phyloP scores from a whole-genome alignment of 1,140 invertebrate species.

The Varroa destructor region DNA sequence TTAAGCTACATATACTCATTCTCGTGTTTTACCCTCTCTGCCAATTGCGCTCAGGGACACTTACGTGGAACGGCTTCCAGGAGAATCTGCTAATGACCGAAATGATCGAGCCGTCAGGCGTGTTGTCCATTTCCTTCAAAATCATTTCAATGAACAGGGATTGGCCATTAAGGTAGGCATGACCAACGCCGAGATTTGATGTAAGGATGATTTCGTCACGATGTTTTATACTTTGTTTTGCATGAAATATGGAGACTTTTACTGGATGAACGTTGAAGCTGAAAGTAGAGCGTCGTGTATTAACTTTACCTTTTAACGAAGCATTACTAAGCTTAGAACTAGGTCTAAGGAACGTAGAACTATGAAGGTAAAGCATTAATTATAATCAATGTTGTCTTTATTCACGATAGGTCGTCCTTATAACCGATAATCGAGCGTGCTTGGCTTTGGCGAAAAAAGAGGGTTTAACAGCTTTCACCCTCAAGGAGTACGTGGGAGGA shows the following conservation, averaged over 20 bases:
- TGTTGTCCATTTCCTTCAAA: slow-evolving; percentile 65
- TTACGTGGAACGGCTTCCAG: slow-evolving; percentile 61
- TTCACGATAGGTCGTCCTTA: slow-evolving; percentile 50
- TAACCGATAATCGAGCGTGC: slow-evolving; percentile 76
- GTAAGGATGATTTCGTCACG: neutral
- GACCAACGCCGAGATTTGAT: slow-evolving; percentile 27
- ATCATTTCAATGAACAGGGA: slow-evolving; percentile 40
- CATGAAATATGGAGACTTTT: neutral
- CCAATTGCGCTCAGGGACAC: slow-evolving; percentile 54
- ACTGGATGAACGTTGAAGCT: no score
- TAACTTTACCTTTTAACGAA: no score
- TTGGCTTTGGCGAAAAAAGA: slow-evolving; percentile 54
- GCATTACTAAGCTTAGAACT: slow-evolving; percentile 37
- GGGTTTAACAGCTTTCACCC: slow-evolving; percentile 53
- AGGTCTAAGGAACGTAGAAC: slow-evolving; percentile 35
- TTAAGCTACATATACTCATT: no score
- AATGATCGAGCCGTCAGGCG: slow-evolving; percentile 78
- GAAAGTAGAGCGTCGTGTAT: no score
- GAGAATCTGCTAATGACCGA: slow-evolving; percentile 72
- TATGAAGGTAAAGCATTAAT: slow-evolving; percentile 32
- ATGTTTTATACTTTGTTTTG: neutral
- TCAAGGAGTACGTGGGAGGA: slow-evolving; percentile 42
- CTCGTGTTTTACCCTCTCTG: no score
- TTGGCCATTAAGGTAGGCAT: slow-evolving; percentile 40
- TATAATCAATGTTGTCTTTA: no score